Evolutionary conservation across 2,888 invertebrate genomes (phyloP).

Genomic region (Sceliomorpha sp.): DNA sequence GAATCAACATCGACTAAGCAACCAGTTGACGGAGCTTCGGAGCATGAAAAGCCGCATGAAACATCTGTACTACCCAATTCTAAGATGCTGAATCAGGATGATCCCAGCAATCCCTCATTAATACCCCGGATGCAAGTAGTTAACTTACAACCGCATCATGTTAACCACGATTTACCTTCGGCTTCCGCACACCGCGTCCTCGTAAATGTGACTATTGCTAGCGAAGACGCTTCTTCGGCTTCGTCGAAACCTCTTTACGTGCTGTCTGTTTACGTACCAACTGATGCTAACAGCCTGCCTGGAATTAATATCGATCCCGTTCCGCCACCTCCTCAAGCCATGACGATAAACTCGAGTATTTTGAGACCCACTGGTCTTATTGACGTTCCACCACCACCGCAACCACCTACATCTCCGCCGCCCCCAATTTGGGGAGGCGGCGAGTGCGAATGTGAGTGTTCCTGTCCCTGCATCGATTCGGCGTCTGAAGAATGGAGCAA

Average conservation of each 20-base stretch:
- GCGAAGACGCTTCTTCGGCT: constrained; percentile 83
- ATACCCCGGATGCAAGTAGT: constrained; percentile 59
- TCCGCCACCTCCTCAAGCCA: constrained; percentile 62
- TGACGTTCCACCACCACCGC: constrained; percentile 74
- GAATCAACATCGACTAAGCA: not conserved
- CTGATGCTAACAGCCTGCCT: constrained; percentile 80
- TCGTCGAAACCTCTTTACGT: constrained; percentile 87
- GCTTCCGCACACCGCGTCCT: constrained; percentile 84
- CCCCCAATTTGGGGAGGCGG: constrained; percentile 83
- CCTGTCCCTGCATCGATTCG: constrained; percentile 85
- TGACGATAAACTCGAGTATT: constrained; percentile 19
- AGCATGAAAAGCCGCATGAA: constrained; percentile 20
- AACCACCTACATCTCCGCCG: constrained; percentile 70
- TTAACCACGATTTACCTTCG: constrained; percentile 19
- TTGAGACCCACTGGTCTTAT: constrained; percentile 32
- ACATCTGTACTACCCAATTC: not conserved
- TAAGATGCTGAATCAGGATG: not conserved
- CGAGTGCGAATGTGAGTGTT: constrained; percentile 88
- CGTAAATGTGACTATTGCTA: constrained; percentile 91
- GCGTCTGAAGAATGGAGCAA: constrained; percentile 73
- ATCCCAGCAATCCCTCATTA: constrained; percentile 17
- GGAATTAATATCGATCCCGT: constrained; percentile 83
- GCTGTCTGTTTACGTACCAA: constrained; percentile 90
- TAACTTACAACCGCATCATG: constrained; percentile 17
- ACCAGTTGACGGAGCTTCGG: not conserved